These are phyloP conservation scores for Spilosoma lubricipeda DNA, from an alignment of 2,888 invertebrate species.

Conservation along the genomic window DNA sequence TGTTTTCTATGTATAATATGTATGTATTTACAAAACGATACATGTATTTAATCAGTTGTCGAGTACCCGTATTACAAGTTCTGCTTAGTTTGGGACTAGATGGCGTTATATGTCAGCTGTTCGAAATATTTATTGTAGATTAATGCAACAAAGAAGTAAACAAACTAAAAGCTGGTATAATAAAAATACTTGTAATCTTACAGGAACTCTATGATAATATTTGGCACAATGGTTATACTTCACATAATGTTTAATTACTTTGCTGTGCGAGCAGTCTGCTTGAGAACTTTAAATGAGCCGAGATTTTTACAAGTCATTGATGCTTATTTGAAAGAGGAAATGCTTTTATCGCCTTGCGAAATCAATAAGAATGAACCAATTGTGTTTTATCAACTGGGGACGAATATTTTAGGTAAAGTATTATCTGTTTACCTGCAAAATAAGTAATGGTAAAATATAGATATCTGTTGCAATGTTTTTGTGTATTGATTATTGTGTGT, in stretches of 20 bases:
- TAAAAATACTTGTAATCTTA: slow-evolving; percentile 31
- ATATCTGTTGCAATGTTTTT: background rate
- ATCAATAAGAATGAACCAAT: slow-evolving; percentile 90
- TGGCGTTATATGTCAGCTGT: too few relatives aligned
- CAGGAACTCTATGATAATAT: slow-evolving; percentile 91
- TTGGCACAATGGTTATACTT: slow-evolving; percentile 89
- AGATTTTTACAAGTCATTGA: slow-evolving; percentile 90
- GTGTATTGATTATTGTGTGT: too few relatives aligned
- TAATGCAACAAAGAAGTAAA: too few relatives aligned
- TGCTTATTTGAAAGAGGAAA: slow-evolving; percentile 88
- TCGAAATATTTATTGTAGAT: too few relatives aligned
- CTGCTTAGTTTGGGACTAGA: too few relatives aligned
- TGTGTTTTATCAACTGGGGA: slow-evolving; percentile 63
- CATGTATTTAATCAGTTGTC: too few relatives aligned
- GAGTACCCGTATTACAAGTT: too few relatives aligned
- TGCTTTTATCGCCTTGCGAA: slow-evolving; percentile 87
- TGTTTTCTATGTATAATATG: too few relatives aligned
- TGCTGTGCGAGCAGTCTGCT: slow-evolving; percentile 93
- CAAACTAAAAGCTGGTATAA: background rate
- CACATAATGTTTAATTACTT: slow-evolving; percentile 96
- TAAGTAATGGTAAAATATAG: too few relatives aligned
- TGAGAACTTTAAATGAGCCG: slow-evolving; percentile 93
- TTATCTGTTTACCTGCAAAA: background rate
- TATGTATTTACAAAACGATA: too few relatives aligned
- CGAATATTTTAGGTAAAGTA: slow-evolving; percentile 63